These are phyloP conservation scores for Scaptomyza hsui DNA, from an alignment of 1,140 invertebrate species.

Conservation along the genomic window DNA sequence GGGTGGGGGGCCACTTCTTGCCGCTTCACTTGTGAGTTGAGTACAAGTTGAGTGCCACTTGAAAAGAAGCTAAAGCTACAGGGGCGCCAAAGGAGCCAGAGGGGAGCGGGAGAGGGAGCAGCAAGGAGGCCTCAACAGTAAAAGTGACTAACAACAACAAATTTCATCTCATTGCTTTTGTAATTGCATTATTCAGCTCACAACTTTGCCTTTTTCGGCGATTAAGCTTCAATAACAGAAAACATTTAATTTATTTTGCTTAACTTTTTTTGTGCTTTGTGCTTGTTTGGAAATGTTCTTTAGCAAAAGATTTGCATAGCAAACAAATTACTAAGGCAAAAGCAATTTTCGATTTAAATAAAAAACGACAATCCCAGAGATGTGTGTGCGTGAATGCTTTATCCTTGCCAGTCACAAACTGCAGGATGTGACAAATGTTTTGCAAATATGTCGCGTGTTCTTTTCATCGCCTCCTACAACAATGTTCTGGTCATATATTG, in stretches of 20 bases:
- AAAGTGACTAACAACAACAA: slow-evolving; percentile 43
- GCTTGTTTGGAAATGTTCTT: slow-evolving; percentile 1
- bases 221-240: slow-evolving; percentile 22
- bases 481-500: slow-evolving; percentile 3
- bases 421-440: slow-evolving; percentile 76
- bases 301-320: slow-evolving; percentile 59
- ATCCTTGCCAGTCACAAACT: slow-evolving; percentile 53
- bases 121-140: not conserved
- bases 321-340: slow-evolving; percentile 75
- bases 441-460: slow-evolving; percentile 59
- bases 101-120: not conserved
- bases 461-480: slow-evolving; percentile 8
- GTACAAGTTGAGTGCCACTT: slow-evolving; percentile 49
- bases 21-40: slow-evolving; percentile 34
- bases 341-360: slow-evolving; percentile 75
- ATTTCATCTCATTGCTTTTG: slow-evolving; percentile 40
- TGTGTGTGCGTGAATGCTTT: slow-evolving; percentile 50
- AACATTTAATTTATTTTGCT: slow-evolving; percentile 15
- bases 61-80: not conserved
- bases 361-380: slow-evolving; percentile 44
- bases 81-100: too few species aligned
- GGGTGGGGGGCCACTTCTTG: slow-evolving; percentile 16
- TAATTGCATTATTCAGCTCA: slow-evolving; percentile 46
- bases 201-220: slow-evolving; percentile 2
- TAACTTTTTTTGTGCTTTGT: slow-evolving; percentile 1